Percentiles rank a stretch among this genome's conserved stretches.
Conservation (phyloP, 2,797 vertebrate genomes). For the Spondyliosoma cantharus region DNA sequence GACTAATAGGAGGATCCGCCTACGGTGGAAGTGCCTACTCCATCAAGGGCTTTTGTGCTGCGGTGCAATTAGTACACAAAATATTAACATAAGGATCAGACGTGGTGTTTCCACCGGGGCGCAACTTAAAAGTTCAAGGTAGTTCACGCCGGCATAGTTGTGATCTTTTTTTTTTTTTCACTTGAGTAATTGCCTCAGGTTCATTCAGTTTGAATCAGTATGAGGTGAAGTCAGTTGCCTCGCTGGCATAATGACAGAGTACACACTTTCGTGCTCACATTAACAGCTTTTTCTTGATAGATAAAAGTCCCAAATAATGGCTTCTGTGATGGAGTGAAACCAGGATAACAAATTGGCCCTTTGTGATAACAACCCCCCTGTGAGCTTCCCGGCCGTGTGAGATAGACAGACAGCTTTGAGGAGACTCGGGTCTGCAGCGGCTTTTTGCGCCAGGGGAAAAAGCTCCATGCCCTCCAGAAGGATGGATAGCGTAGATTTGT, state of each 20-base stretch:
- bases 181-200: slow-evolving; percentile 67
- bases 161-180: slow-evolving; percentile 54
- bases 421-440: slow-evolving; percentile 60
- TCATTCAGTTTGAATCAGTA: slow-evolving; percentile 57
- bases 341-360: slow-evolving; percentile 79
- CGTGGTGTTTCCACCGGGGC: slow-evolving; percentile 43
- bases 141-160: slow-evolving; percentile 47
- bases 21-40: slow-evolving; percentile 51
- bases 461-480: slow-evolving; percentile 57
- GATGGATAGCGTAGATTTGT: slow-evolving; percentile 76
- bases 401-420: slow-evolving; percentile 68
- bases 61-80: slow-evolving; percentile 68
- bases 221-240: slow-evolving; percentile 65
- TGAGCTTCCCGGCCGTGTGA: slow-evolving; percentile 60
- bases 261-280: slow-evolving; percentile 71
- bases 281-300: slow-evolving; percentile 78
- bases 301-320: slow-evolving; percentile 81
- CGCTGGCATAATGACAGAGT: slow-evolving; percentile 69
- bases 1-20: slow-evolving; percentile 65
- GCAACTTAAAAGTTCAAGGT: slow-evolving; percentile 70
- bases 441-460: slow-evolving; percentile 51
- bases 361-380: slow-evolving; percentile 78
- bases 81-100: slow-evolving; percentile 72
- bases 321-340: slow-evolving; percentile 76
- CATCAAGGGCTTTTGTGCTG: slow-evolving; percentile 61